phyloP scores from a whole-genome alignment of 2,113 vertebrate genomes.

The Cariama cristata region DNA sequence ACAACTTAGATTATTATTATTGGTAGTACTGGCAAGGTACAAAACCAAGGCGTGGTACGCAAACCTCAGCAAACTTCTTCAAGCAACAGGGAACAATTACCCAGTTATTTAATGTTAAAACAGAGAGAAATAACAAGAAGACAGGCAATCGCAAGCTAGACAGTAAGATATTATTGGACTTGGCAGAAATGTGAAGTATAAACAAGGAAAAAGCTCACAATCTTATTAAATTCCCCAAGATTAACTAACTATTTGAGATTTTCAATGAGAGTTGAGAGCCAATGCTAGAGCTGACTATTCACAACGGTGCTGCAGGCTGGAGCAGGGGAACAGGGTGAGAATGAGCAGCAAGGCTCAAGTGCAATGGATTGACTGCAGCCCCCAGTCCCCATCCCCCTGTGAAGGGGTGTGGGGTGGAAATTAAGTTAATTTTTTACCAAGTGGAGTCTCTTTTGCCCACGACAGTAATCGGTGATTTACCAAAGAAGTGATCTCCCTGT shows the following conservation, averaged over 20 bases:
- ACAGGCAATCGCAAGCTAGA: neutral
- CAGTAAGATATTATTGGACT: neutral
- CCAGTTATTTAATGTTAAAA: neutral
- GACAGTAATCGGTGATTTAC: neutral
- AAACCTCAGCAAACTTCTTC: neutral
- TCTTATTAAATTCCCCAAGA: neutral
- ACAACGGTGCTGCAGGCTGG: neutral
- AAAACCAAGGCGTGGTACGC: neutral
- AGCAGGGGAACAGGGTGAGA: neutral
- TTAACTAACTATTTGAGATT: neutral
- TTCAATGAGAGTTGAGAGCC: neutral
- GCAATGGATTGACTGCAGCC: accelerated
- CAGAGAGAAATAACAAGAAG: neutral
- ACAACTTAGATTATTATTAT: neutral
- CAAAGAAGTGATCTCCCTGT: neutral
- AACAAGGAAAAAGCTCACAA: neutral
- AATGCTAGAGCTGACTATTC: neutral
- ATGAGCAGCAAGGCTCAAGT: neutral
- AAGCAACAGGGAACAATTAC: neutral
- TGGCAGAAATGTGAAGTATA: neutral
- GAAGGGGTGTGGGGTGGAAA: neutral
- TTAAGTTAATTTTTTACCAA: neutral
- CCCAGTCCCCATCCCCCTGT: accelerated
- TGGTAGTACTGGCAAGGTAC: neutral
- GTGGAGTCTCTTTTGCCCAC: neutral